Conservation (phyloP, 1,140 invertebrate genomes). For the Listronotus bonariensis region DNA sequence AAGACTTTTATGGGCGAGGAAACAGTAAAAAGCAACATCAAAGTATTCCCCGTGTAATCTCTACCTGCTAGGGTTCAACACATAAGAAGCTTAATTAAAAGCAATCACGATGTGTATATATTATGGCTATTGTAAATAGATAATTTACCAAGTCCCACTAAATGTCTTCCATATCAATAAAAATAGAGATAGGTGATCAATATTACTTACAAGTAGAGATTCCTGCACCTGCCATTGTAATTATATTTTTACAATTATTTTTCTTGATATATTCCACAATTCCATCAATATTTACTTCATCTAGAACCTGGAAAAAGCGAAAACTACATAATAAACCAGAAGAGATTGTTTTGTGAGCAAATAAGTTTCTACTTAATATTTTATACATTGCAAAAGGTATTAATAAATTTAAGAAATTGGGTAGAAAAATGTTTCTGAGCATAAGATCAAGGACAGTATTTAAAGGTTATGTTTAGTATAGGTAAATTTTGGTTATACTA, state of each 20-base stretch:
- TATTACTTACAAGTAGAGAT: constrained; percentile 90
- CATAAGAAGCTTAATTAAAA: too few species aligned
- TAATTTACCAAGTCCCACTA: too few species aligned
- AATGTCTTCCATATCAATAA: too few species aligned
- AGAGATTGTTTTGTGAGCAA: not conserved
- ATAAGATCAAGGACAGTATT: not conserved
- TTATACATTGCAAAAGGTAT: not conserved
- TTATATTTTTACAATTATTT: constrained; percentile 81
- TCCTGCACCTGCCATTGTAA: constrained; percentile 92
- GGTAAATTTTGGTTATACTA: too few species aligned
- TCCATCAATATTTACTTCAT: constrained; percentile 68
- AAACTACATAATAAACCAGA: constrained; percentile 8
- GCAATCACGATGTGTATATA: too few species aligned
- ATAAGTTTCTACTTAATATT: not conserved
- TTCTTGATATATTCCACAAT: constrained; percentile 74
- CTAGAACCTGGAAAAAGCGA: constrained; percentile 56
- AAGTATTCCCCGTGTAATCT: too few species aligned
- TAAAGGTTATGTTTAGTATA: constrained; percentile 20
- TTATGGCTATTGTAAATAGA: too few species aligned
- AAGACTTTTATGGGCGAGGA: too few species aligned
- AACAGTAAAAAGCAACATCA: too few species aligned
- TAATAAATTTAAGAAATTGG: not conserved
- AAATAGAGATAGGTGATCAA: too few species aligned
- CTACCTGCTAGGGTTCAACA: too few species aligned
- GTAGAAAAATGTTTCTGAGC: too few species aligned